These are phyloP conservation scores for Blera fallax DNA, from an alignment of 2,888 invertebrate species.

Conservation along the genomic window DNA sequence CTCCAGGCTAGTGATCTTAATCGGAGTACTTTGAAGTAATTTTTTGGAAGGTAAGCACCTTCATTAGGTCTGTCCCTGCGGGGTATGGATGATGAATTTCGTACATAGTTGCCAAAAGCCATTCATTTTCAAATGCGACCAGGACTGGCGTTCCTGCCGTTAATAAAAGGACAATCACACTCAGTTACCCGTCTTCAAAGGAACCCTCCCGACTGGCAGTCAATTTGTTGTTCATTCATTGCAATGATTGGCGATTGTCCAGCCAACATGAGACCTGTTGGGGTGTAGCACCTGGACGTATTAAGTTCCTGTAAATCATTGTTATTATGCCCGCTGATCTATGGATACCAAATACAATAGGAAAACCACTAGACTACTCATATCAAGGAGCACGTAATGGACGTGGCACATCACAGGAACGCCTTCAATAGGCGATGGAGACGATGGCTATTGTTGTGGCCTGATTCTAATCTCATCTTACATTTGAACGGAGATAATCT, in stretches of 20 bases:
- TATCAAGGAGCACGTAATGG: slow-evolving; percentile 49
- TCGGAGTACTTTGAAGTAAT: slow-evolving; percentile 37
- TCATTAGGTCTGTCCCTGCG: not conserved
- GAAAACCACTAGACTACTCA: not conserved
- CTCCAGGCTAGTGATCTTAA: slow-evolving; percentile 19
- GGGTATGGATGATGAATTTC: not conserved
- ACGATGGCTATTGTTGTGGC: slow-evolving; percentile 43
- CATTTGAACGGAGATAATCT: slow-evolving; percentile 55
- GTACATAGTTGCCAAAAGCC: not conserved
- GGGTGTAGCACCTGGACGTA: slow-evolving; percentile 80
- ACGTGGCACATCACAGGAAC: slow-evolving; percentile 22
- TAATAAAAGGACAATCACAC: slow-evolving; percentile 21
- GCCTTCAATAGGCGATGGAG: slow-evolving; percentile 39
- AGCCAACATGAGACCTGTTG: slow-evolving; percentile 75
- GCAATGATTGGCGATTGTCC: not conserved
- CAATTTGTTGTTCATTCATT: slow-evolving; percentile 27
- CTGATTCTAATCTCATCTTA: slow-evolving; percentile 56
- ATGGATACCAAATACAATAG: slow-evolving; percentile 46
- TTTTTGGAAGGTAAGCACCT: slow-evolving; percentile 21
- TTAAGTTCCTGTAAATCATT: slow-evolving; percentile 79
- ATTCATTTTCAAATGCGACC: not conserved
- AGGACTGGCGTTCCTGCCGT: not conserved
- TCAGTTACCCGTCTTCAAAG: slow-evolving; percentile 32
- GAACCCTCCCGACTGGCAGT: slow-evolving; percentile 1
- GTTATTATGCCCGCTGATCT: slow-evolving; percentile 60